A percentile compares a stretch with the other conserved stretches of the same genome.
phyloP scores from a whole-genome alignment of 2,888 invertebrate genomes.

The Ceramica pisi region DNA sequence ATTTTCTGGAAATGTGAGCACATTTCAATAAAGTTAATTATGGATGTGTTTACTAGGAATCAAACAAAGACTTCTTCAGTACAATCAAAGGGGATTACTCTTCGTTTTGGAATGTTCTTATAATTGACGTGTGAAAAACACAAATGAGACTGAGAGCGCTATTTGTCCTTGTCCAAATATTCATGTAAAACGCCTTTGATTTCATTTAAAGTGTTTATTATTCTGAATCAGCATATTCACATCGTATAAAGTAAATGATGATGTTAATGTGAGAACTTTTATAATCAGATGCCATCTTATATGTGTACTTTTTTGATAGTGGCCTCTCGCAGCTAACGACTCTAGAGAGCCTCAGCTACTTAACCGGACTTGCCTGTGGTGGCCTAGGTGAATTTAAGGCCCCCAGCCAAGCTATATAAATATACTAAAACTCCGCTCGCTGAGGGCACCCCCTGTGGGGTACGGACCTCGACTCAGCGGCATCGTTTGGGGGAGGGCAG shows the following conservation, averaged over 20 bases:
- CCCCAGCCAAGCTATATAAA: too few species aligned
- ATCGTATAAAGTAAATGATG: background rate
- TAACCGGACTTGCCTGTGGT: too few species aligned
- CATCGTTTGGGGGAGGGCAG: too few species aligned
- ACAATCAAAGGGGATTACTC: slow-evolving; percentile 39
- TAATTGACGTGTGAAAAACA: slow-evolving; percentile 47
- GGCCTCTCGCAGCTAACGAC: too few species aligned
- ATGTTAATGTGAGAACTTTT: background rate
- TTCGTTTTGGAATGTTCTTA: slow-evolving; percentile 31
- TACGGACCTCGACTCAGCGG: too few species aligned
- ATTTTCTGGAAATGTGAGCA: slow-evolving; percentile 51
- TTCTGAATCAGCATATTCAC: slow-evolving; percentile 12
- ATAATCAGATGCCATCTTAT: background rate
- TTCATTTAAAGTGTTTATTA: slow-evolving; percentile 18
- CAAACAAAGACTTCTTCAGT: slow-evolving; percentile 57
- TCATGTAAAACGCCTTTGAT: slow-evolving; percentile 43
- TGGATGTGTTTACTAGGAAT: slow-evolving; percentile 54
- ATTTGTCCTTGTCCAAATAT: slow-evolving; percentile 50
- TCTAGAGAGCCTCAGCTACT: too few species aligned
- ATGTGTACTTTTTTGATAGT: too few species aligned
- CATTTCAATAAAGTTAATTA: slow-evolving; percentile 60
- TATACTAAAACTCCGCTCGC: too few species aligned
- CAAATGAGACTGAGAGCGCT: slow-evolving; percentile 14
- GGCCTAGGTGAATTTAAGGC: too few species aligned
- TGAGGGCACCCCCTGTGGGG: too few species aligned